phyloP scores from a whole-genome alignment of 2,888 invertebrate species.

The Pterobdella sp. region DNA sequence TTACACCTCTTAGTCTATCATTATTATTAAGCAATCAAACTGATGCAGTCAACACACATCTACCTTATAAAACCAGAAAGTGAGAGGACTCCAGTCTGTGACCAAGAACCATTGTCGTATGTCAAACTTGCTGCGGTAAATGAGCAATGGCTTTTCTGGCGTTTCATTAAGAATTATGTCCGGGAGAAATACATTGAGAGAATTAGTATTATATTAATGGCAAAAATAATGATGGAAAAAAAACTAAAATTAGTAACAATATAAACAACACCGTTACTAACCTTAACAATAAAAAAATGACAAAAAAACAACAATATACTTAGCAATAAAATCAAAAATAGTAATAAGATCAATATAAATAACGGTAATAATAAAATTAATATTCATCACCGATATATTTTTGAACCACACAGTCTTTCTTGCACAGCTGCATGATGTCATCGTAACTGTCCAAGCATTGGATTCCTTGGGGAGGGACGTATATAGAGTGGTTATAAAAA shows the following conservation, averaged over 20 bases:
- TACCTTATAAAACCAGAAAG: constrained; percentile 43
- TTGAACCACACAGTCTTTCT: constrained; percentile 65
- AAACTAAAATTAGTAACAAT: neutral
- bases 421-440: constrained; percentile 62
- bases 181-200: neutral
- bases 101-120: constrained; percentile 91
- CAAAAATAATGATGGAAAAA: neutral
- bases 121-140: constrained; percentile 85
- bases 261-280: neutral
- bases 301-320: neutral
- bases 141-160: constrained; percentile 75
- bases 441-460: constrained; percentile 74
- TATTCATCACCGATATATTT: constrained; percentile 91
- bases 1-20: too few relatives aligned
- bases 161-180: constrained; percentile 38
- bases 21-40: too few relatives aligned
- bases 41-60: too few relatives aligned
- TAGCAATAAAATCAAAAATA: too few relatives aligned
- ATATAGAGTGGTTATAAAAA: too few relatives aligned
- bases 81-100: constrained; percentile 78
- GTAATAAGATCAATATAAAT: too few relatives aligned
- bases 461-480: constrained; percentile 63
- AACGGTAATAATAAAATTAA: too few relatives aligned
- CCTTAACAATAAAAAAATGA: neutral
- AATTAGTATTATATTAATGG: neutral